Base-by-base conservation (phyloP, 1,140 invertebrate genomes). In the Antheraea pernyi region DNA sequence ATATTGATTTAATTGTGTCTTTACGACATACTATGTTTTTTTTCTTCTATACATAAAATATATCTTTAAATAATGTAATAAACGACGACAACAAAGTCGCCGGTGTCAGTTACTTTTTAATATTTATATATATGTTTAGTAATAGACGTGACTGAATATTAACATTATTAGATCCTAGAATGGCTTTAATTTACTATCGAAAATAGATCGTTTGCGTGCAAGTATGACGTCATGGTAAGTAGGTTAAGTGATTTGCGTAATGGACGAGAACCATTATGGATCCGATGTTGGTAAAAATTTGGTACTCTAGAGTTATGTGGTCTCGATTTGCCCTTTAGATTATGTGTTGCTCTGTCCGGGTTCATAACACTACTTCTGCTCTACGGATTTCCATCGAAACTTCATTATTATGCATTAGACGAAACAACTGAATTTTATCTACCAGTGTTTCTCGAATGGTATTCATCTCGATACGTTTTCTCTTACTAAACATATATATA, bases 341-440 rank as follows among this genome's bases (percentile, higher is more conserved):
- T 30, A 13, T 30, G 30, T 37, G 53, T 74, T 60, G 68, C 67
- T 61, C 67, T 13, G 66, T 37, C 36, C 65, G 46, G 16, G 65
- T 59, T 46, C 53, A 67, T 37, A 67, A 39, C 65, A 39, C 42
- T 7, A 18, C 36, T 39, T 18, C 11, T 59, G 59, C 71, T 63
- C 19, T 71, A 68, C 67, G 72, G 65, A 67, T 78, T 78, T 72
- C 71, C 71, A 71, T 72, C 71, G 67, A 70, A 69, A 58, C 65
- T 53, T 71, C 71, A 76, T 80, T 78, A 78, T 73, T 75, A 81
- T 78, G 74, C 76, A 78, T 76, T 75, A 71, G 71, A 70, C 68
- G 71, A 65, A 69, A 65, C 46, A 53, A 53, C 10, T 53, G 46
- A 13, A 0, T 11, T 10, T 11, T 4, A 10, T 1, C 39, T 53